A percentile compares a stretch with the other conserved stretches of the same genome.
Conservation (phyloP, 2,888 invertebrate genomes). For the Carabus problematicus region DNA sequence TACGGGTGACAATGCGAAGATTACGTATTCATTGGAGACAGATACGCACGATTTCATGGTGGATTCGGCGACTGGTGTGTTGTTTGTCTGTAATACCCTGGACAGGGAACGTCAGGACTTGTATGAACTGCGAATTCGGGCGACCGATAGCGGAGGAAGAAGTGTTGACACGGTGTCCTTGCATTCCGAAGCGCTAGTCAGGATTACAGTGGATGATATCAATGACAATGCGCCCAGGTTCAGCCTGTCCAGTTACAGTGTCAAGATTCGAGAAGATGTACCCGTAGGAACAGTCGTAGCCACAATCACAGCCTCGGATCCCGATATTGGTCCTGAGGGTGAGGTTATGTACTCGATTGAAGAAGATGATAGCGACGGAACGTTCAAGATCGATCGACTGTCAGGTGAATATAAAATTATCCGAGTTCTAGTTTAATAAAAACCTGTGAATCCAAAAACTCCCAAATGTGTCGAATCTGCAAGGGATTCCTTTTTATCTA, state of each 20-base stretch:
- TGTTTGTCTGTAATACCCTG: conserved; percentile 76
- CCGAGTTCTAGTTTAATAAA: neutral
- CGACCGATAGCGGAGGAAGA: conserved; percentile 74
- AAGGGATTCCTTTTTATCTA: no score
- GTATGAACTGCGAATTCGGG: conserved; percentile 81
- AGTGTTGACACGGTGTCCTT: conserved; percentile 66
- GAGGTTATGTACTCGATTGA: conserved; percentile 80
- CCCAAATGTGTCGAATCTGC: no score
- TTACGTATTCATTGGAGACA: conserved; percentile 76
- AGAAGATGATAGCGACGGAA: conserved; percentile 71
- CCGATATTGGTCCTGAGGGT: conserved; percentile 85
- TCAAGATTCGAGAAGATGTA: conserved; percentile 90
- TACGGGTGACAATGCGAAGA: conserved; percentile 78
- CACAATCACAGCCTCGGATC: conserved; percentile 82
- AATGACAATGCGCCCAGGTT: conserved; percentile 91
- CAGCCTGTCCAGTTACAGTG: conserved; percentile 74
- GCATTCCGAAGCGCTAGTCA: conserved; percentile 81
- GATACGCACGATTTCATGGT: conserved; percentile 82
- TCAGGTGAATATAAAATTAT: conserved; percentile 58
- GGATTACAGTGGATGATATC: conserved; percentile 85
- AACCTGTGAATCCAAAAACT: no score
- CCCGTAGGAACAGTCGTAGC: conserved; percentile 88
- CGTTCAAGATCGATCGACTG: conserved; percentile 82
- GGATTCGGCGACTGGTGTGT: conserved; percentile 76
- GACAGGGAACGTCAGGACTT: conserved; percentile 86